Percentiles rank a stretch among this genome's conserved stretches.
phyloP scores from a whole-genome alignment of 2,888 invertebrate species.

The Plutella xylostella region DNA sequence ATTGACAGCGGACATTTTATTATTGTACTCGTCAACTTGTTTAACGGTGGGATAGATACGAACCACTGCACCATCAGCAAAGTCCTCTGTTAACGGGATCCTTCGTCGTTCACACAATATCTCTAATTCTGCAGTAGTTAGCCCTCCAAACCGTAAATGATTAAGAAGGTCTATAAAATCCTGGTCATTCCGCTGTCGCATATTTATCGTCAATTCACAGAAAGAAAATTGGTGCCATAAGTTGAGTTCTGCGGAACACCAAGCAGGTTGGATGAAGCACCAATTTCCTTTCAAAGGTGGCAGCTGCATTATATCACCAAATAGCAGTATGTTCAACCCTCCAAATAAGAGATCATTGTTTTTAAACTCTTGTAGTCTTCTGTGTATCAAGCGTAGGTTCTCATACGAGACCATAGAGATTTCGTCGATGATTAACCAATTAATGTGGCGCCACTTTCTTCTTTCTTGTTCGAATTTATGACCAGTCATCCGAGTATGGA shows the following conservation, averaged over 20 bases:
- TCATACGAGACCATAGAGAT: neutral
- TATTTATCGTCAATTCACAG: neutral
- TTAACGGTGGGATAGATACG: no score
- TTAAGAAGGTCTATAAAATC: neutral
- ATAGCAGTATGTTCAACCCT: neutral
- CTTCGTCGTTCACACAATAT: neutral
- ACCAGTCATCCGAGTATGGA: neutral
- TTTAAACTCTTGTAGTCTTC: neutral
- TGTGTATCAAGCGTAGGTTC: neutral
- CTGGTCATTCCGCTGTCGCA: neutral
- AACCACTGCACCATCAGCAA: neutral
- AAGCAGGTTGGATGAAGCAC: neutral
- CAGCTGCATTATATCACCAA: neutral
- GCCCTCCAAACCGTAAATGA: neutral
- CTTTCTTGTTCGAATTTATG: no score
- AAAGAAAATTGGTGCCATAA: neutral
- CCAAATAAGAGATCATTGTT: neutral
- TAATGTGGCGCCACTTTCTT: no score
- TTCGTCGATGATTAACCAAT: no score
- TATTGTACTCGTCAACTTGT: no score
- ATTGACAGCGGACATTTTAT: no score
- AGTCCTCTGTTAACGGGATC: neutral
- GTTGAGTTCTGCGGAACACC: neutral
- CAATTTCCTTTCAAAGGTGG: neutral
- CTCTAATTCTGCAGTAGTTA: neutral